Evolutionary conservation across 2,797 vertebrate genomes (phyloP).

Genomic region (Sebastes cheni): DNA sequence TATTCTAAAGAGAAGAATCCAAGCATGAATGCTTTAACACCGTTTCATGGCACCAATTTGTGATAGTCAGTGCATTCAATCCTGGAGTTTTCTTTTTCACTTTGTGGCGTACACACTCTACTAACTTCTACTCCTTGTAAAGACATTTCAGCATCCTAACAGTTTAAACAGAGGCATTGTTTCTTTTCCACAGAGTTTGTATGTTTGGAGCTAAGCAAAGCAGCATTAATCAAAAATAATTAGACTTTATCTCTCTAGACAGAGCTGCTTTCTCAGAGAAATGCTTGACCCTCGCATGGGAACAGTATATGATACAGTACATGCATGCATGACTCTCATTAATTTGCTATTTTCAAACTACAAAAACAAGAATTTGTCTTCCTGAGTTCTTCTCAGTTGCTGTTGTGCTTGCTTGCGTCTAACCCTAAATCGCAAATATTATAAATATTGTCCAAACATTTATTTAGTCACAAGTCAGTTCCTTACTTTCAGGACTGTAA

Average conservation of each 20-base stretch:
- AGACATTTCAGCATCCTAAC: conserved; percentile 18
- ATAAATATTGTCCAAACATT: neutral
- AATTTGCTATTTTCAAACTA: conserved; percentile 2
- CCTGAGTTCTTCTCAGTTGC: neutral
- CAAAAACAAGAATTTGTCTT: conserved; percentile 5
- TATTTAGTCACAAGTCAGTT: neutral
- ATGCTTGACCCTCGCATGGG: conserved; percentile 48
- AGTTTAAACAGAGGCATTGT: conserved; percentile 15
- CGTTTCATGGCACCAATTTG: conserved; percentile 36
- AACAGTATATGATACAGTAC: conserved; percentile 2
- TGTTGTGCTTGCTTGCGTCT: neutral
- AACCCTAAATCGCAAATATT: neutral
- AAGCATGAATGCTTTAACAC: conserved; percentile 26
- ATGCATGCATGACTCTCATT: conserved; percentile 30
- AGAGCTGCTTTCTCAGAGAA: conserved; percentile 36
- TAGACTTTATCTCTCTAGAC: conserved; percentile 40
- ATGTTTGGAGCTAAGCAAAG: conserved; percentile 21
- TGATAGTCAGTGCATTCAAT: conserved; percentile 28
- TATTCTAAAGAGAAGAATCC: conserved; percentile 37
- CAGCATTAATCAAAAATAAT: conserved; percentile 60
- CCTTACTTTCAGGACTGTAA: neutral
- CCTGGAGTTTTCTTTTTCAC: neutral
- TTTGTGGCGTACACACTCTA: neutral
- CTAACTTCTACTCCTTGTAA: neutral
- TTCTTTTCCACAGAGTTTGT: conserved; percentile 24